Evolutionary conservation across 2,797 vertebrate species (phyloP), one percentile per base, ranked within the genome.

Genomic region (Pipistrellus pipistrellus): DNA sequence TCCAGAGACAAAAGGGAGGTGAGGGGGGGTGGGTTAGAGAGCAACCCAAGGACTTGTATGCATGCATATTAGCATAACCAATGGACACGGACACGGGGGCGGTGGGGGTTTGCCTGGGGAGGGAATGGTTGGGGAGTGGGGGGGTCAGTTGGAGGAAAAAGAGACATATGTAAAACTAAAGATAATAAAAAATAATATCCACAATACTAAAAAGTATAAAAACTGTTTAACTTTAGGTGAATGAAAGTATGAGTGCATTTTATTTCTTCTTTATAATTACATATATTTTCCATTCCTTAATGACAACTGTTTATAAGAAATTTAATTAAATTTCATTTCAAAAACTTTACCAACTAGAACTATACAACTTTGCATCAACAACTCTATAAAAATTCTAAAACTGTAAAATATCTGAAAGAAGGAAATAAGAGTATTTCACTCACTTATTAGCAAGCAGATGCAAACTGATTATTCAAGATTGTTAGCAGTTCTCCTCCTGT

Each of bases 231-330:
- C 15, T 73, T 17, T 78, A 38, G 38, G 38, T 51, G 8, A 93
- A 71, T 8, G 30, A 18, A 80, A 86, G 48, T 82, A 82, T 21
- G 11, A 30, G 23, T 8, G 4, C 25, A 69, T 88, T 88, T 80
- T 81, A 76, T 89, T 82, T 69, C 48, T 75, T 80, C 88, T 59
- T 85, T 80, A 88, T 32, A 12, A 18, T 23, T 88, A 23, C 8
- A 12, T 17, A 21, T 72, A 72, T 80, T 82, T 57, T 83, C 25
- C n/a, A 55, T 17, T 55, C 32, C 64, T 77, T 91, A 44, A 66
- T 64, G 17, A 88, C 25, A 32, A 62, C 25, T 53, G 46, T 94
- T 89, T 88, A 4, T 46, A 53, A 77, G 53, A 91, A 94, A 84
- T 46, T 30, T 53, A 44, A 17, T 10, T 85, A 80, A 9, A 85